These are phyloP conservation scores for Parazoanthus atlanticus DNA, from an alignment of 92 coral and sea anemone genomes.

Conservation along the genomic window DNA sequence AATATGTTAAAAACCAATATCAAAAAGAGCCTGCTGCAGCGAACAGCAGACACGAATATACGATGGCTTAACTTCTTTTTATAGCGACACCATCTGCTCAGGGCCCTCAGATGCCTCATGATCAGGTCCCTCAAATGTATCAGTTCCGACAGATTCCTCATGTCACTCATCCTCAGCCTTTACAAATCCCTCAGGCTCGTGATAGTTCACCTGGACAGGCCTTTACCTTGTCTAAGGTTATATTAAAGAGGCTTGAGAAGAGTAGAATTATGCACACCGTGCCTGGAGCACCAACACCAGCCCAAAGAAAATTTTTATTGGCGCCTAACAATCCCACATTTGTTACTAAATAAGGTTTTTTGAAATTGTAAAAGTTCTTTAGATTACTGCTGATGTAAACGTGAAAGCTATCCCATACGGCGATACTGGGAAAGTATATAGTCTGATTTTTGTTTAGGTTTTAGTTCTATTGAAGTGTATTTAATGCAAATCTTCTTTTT, in stretches of 20 bases:
- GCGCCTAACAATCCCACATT: conserved; percentile 48
- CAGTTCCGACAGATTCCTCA: too few species aligned
- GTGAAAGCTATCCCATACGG: conserved; percentile 54
- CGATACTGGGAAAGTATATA: conserved; percentile 56
- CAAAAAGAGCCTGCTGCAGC: conserved; percentile 51
- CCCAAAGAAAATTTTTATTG: conserved; percentile 59
- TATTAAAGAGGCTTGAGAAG: conserved; percentile 46
- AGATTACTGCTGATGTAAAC: conserved; percentile 37
- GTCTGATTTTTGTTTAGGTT: too few species aligned
- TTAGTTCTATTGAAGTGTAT: too few species aligned
- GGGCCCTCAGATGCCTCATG: background rate
- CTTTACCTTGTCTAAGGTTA: too few species aligned
- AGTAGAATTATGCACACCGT: conserved; percentile 42
- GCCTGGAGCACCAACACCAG: conserved; percentile 44
- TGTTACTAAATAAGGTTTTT: conserved; percentile 40
- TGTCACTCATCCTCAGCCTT: too few species aligned
- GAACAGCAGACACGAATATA: conserved; percentile 33
- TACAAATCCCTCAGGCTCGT: too few species aligned
- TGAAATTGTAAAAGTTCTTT: conserved; percentile 33
- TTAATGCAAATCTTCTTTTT: too few species aligned
- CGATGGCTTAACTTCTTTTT: conserved; percentile 53
- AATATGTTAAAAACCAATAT: too few species aligned
- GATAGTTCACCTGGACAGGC: too few species aligned
- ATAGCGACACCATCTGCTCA: background rate
- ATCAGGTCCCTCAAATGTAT: background rate